Base-by-base conservation (phyloP, 2,797 vertebrate genomes). In the Tapera naevia region DNA sequence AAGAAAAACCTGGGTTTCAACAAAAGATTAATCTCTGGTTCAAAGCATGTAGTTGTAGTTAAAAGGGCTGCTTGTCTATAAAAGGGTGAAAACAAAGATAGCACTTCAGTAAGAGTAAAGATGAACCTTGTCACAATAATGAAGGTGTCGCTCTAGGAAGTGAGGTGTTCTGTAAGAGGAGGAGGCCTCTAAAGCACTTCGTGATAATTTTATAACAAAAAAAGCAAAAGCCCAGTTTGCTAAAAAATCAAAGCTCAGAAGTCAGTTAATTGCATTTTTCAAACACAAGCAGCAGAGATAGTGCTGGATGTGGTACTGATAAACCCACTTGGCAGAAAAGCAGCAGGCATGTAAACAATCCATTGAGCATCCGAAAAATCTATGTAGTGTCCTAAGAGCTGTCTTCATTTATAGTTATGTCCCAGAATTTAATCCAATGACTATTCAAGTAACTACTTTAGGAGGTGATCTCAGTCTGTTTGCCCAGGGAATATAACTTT, bases 231-330 rank as follows among this genome's bases (percentile, higher is more conserved):
- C 25, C 5, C 21, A 8, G 17, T 51, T 75, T 16, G 17, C 6
- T 17, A 17, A 48, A 24, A 88, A 7, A 10, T 57, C 18, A 7
- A 13, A 32, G 22, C 41, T 86, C 13, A 3, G 6, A 39, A 80
- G 25, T 41, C 11, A 45, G 78, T 41, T 28, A 41, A 1, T 1
- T 25, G 5, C 1, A 1, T 24, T 80, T 73, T 48, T 64, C 17
- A 61, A 58, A 58, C 50, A 7, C 5, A 13, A 45, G 32, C 37
- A 60, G 28, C 64, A 65, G 85, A 83, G 37, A 3, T 30, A 16
- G 45, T 10, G 24, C 24, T 60, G 69, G 13, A 5, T 0, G 0
- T 17, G 21, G 30, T 23, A 9, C 57, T 35, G 41, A 39, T 13
- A 9, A 5, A 9, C 22, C 21, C 2, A 0, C 10, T 13, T 19